Evolutionary conservation across 2,888 invertebrate genomes (phyloP).

Genomic region (Conus canariensis): DNA sequence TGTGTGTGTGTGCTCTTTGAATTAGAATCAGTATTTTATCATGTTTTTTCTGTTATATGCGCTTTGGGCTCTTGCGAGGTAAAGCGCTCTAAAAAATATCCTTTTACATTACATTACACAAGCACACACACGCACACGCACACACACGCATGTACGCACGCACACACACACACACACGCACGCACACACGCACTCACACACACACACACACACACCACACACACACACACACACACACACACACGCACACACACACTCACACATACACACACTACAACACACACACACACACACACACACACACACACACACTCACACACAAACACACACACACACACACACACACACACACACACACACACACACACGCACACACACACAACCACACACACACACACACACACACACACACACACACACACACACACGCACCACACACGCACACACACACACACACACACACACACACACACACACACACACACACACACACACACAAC

Average conservation of each 20-base stretch:
- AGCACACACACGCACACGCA: too few relatives aligned
- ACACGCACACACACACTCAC: background rate
- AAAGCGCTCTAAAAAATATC: too few relatives aligned
- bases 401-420: conserved; percentile 5
- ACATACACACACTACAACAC: too few relatives aligned
- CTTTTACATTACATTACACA: too few relatives aligned
- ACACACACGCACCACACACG: background rate
- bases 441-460: background rate
- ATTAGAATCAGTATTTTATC: too few relatives aligned
- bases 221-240: background rate
- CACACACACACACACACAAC: too few relatives aligned
- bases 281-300: background rate
- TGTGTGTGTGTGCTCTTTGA: too few relatives aligned
- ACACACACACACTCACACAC: background rate
- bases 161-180: background rate
- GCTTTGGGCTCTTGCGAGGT: too few relatives aligned
- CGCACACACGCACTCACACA: background rate
- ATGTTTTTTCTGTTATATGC: too few relatives aligned
- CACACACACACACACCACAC: background rate
- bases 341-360: too few relatives aligned
- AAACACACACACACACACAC: too few relatives aligned
- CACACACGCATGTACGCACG: background rate
- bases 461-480: background rate
- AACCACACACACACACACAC: background rate
- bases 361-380: background rate